These are phyloP conservation scores for Trididemnum clinides DNA, from an alignment of 23 tunicate species.

Conservation along the genomic window DNA sequence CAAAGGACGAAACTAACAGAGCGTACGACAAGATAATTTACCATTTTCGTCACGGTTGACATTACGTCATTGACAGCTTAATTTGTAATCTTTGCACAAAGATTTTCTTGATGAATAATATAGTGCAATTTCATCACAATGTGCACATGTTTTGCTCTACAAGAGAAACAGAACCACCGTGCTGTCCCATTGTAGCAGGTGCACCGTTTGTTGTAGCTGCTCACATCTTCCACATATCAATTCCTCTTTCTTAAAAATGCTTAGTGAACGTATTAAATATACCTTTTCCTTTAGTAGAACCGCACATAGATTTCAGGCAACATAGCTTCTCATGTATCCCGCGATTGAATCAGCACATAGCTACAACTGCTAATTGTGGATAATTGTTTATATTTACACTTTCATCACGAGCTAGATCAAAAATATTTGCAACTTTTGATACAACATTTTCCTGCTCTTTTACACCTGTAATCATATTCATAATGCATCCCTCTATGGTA, in stretches of 20 bases:
- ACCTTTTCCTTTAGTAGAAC: no score
- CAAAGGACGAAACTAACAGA: conserved; percentile 40
- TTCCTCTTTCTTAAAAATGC: no score
- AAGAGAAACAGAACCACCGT: conserved; percentile 30
- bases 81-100: no score
- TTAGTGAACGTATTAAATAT: no score
- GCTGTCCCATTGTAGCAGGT: conserved; percentile 28
- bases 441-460: conserved; percentile 12
- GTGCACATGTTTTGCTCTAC: conserved; percentile 6
- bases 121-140: no score
- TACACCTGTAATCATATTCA: neutral
- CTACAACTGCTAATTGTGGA: conserved; percentile 27
- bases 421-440: conserved; percentile 23
- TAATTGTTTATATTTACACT: conserved; percentile 25
- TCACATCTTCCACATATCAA: conserved; percentile 1
- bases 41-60: conserved; percentile 32
- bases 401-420: conserved; percentile 20
- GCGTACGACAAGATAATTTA: conserved; percentile 18
- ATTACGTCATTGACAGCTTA: conserved; percentile 28
- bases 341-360: neutral
- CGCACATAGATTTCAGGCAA: neutral
- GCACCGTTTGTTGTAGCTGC: no score
- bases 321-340: no score
- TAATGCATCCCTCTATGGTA: no score
- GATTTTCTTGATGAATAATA: no score